Evolutionary conservation across 2,113 vertebrate genomes (phyloP), one percentile per base, ranked within the genome.

Genomic region (Osmerus eperlanus): DNA sequence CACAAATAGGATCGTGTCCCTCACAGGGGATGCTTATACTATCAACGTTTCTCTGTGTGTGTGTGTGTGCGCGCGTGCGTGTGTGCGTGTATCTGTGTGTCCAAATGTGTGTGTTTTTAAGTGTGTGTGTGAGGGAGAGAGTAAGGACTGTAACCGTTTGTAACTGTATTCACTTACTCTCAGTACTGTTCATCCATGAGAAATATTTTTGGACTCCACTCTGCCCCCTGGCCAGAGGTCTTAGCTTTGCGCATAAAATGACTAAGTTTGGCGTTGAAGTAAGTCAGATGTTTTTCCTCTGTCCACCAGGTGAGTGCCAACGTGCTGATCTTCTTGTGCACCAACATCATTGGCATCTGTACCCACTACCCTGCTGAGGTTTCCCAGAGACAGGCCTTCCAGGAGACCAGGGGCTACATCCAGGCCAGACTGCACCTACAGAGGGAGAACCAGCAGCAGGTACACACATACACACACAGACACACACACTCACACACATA

Each of bases 301-400:
- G 15, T 69, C 47, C 18, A 3, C 32, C 82, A 99, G 97, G 93
- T 99, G 59, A 94, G 93, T 1, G 96, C 96, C 85, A 98, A 97
- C 0, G 89, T 94, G 86, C 91, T 97, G 78, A 96, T 98, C 85
- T 97, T 99, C 91, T 92, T 99, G 75, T 98, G 97, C 88, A 98
- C 96, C 82, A 98, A 98, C 28, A 92, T 97, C 88, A 95, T 97
- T 52, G 96, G 96, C 77, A 95, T 97, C 90, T 99, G 97, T 80
- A 98, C 97, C 68, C 97, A 98, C 87, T 98, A 98, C 81, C 96
- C 96, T 0, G 96, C 96, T 0, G 97, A 99, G 87, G 97, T 99
- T 72, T 97, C 97, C 1, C 97, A 99, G 91, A 94, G 97, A 66
- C 96, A 99, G 87, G 97, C 97, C 70, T 98, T 98, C 86, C 95